phyloP scores from a whole-genome alignment of 1,140 invertebrate species.

The Drosophila nikananu region DNA sequence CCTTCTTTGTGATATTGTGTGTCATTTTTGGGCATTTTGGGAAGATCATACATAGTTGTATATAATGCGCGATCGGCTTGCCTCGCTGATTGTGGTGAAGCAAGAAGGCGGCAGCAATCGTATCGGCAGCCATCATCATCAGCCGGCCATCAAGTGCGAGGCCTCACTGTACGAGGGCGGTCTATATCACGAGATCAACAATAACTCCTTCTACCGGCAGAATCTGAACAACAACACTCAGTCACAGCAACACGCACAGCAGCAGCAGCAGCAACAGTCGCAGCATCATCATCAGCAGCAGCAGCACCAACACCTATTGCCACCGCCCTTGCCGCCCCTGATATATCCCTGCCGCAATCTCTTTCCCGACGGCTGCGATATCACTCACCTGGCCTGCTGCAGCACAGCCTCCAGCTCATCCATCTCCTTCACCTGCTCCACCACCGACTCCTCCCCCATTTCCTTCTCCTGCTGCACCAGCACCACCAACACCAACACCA shows the following conservation, averaged over 20 bases:
- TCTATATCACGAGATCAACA: slow-evolving; percentile 72
- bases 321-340: slow-evolving; percentile 52
- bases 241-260: slow-evolving; percentile 7
- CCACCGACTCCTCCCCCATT: slow-evolving; percentile 16
- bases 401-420: slow-evolving; percentile 36
- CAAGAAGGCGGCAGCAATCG: slow-evolving; percentile 69
- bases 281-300: slow-evolving; percentile 20
- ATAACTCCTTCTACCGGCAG: slow-evolving; percentile 72
- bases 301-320: slow-evolving; percentile 29
- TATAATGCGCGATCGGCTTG: slow-evolving; percentile 85
- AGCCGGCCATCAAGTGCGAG: slow-evolving; percentile 65
- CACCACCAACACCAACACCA: slow-evolving; percentile 4
- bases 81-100: slow-evolving; percentile 85
- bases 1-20: slow-evolving; percentile 27
- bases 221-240: slow-evolving; percentile 48
- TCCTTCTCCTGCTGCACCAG: slow-evolving; percentile 6
- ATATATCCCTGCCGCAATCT: slow-evolving; percentile 82
- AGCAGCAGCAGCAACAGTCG: slow-evolving; percentile 9
- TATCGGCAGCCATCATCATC: slow-evolving; percentile 34
- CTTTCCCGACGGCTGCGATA: slow-evolving; percentile 81
- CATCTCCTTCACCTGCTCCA: slow-evolving; percentile 23
- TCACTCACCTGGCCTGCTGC: slow-evolving; percentile 66
- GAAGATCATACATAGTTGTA: slow-evolving; percentile 6
- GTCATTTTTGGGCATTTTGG: slow-evolving; percentile 25
- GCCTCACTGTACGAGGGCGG: slow-evolving; percentile 53